These are phyloP conservation scores for Deilephila porcellus DNA, from an alignment of 2,888 invertebrate genomes.

Conservation along the genomic window DNA sequence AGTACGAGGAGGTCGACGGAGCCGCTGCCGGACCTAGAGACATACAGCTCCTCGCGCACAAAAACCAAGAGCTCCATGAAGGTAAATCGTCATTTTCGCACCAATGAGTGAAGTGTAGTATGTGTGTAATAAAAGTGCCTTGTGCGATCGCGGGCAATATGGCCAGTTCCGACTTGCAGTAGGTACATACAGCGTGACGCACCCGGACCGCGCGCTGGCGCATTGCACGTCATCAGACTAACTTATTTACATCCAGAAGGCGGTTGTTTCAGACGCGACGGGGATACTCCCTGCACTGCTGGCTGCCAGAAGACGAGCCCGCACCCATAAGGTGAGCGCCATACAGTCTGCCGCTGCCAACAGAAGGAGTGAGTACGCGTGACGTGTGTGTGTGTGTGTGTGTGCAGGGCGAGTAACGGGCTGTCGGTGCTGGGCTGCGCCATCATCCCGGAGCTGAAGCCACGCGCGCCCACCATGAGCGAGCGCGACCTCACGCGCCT, in stretches of 20 bases:
- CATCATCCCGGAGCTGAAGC: conserved; percentile 84
- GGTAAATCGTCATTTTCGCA: conserved; percentile 52
- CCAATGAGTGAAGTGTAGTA: background rate
- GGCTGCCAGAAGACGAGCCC: conserved; percentile 69
- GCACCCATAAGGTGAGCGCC: conserved; percentile 58
- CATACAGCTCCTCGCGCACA: conserved; percentile 66
- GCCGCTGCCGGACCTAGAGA: conserved; percentile 70
- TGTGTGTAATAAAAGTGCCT: background rate
- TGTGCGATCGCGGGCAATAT: too few species aligned
- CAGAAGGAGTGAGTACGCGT: background rate
- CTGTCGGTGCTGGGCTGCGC: conserved; percentile 83
- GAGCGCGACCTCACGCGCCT: conserved; percentile 82
- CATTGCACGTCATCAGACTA: background rate
- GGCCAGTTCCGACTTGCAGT: too few species aligned
- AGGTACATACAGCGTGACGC: background rate
- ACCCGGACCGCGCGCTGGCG: background rate
- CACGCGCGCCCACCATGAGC: conserved; percentile 84
- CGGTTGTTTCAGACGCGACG: conserved; percentile 83
- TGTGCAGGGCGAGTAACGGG: conserved; percentile 63
- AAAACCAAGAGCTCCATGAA: conserved; percentile 70
- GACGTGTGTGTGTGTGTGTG: conserved; percentile 28
- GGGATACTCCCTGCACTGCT: conserved; percentile 81
- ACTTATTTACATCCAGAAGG: conserved; percentile 71
- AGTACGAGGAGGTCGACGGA: conserved; percentile 69
- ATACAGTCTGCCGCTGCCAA: background rate